Conservation (phyloP, 2,888 invertebrate species). For the Sabellastarte sp. region DNA sequence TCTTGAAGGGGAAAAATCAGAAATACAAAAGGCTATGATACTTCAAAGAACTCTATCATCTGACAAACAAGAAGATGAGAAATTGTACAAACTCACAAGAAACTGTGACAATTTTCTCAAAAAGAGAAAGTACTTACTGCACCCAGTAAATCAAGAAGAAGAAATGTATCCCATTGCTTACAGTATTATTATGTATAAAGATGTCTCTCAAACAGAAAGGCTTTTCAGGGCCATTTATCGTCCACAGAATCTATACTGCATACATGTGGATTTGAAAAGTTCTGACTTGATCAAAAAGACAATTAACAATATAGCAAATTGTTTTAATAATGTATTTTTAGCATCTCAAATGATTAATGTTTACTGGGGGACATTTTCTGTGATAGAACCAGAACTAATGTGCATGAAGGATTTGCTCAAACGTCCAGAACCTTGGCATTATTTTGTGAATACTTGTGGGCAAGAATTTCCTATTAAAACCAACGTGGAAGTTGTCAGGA, state of each 20-base stretch:
- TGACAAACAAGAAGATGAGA: too few species aligned
- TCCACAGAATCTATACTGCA: constrained; percentile 28
- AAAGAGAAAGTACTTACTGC: constrained; percentile 4
- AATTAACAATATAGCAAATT: constrained; percentile 11
- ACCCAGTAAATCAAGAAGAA: constrained; percentile 16
- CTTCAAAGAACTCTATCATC: too few species aligned
- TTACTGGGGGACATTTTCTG: constrained; percentile 5
- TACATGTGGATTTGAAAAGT: constrained; percentile 24
- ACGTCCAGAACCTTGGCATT: constrained; percentile 7
- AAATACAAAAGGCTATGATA: too few species aligned
- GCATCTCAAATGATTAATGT: constrained; percentile 8
- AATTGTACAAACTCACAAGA: too few species aligned
- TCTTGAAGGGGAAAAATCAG: too few species aligned
- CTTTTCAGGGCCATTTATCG: constrained; percentile 25
- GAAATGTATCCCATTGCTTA: constrained; percentile 22
- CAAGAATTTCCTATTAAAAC: constrained; percentile 52
- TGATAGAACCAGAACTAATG: constrained; percentile 15
- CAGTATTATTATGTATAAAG: constrained; percentile 23
- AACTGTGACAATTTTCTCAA: neutral
- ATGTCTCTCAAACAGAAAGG: constrained; percentile 20
- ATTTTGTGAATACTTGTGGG: constrained; percentile 49
- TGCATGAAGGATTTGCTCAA: constrained; percentile 12
- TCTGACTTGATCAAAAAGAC: neutral
- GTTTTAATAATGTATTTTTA: constrained; percentile 21
- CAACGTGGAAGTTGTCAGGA: constrained; percentile 49